Base-by-base conservation (phyloP, 2,797 vertebrate genomes). In the Molothrus aeneus region DNA sequence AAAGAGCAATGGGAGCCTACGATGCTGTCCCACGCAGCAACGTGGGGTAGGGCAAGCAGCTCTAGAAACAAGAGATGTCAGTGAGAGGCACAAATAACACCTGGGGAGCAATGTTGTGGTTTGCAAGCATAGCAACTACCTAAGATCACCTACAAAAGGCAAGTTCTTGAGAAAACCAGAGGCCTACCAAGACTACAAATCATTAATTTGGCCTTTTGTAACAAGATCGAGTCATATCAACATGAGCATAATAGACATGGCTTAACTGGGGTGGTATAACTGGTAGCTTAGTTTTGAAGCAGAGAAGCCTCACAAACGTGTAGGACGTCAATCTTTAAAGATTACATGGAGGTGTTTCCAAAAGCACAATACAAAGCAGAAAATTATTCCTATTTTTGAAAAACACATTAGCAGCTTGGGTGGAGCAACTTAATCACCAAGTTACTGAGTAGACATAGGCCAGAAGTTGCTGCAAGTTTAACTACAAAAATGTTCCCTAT, bases 1-100 rank as follows among this genome's bases (percentile, higher is more conserved):
- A 65, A 48, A 81, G 64, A 72, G 86, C 65, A 69, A 20, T 6
- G 21, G 47, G 20, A 83, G 61, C 63, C 29, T 7, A 36, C 0
- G 0, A 17, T 60, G 19, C 51, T 61, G 29, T 69, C n/a, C 34
- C 51, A 45, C 2, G 0, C 14, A 53, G 34, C 3, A 1, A 57
- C 0, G 0, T 17, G 28, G 32, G 17, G n/a, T 10, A 73, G 50
- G 48, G 28, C 60, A 57, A 24, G 34, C 38, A 38, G 34, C 60
- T 71, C 26, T 19, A 68, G 56, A 93, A 81, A 51, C 0, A 36
- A 34, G 50, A 3, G 0, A 2, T 36, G 10, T 63, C 40, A 53
- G 9, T 3, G 4, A 80, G 53, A 50, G 42, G 34, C 21, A 65
- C 2, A 5, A 78, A 53, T 42, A 80, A 34, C 11, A 60, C 51